phyloP scores from a whole-genome alignment of 2,888 invertebrate genomes.

The Dromius quadrimaculatus region DNA sequence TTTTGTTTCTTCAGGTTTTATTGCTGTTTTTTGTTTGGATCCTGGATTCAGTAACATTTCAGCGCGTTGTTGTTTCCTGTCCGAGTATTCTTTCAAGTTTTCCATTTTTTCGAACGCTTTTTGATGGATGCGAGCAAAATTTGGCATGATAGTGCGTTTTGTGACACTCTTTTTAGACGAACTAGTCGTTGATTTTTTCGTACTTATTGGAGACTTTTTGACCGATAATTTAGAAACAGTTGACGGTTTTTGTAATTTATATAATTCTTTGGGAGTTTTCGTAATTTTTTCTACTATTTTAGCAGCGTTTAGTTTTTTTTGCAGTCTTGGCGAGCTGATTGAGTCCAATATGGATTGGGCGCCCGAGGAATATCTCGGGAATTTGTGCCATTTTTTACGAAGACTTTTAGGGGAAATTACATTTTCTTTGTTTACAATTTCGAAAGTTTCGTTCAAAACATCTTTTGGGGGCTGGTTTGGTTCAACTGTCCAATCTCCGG shows the following conservation, averaged over 20 bases:
- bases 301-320: slow-evolving; percentile 16
- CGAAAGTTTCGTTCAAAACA: slow-evolving; percentile 10
- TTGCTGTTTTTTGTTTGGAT: background rate
- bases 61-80: slow-evolving; percentile 67
- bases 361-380: slow-evolving; percentile 14
- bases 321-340: slow-evolving; percentile 30
- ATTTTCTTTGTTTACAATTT: slow-evolving; percentile 23
- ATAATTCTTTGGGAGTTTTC: slow-evolving; percentile 8
- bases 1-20: slow-evolving; percentile 22
- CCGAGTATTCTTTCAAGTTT: slow-evolving; percentile 73
- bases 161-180: background rate
- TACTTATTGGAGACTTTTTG: slow-evolving; percentile 8
- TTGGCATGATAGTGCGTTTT: slow-evolving; percentile 71
- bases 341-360: slow-evolving; percentile 22
- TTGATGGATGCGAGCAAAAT: slow-evolving; percentile 78
- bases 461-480: background rate
- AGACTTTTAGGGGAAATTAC: slow-evolving; percentile 1
- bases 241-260: slow-evolving; percentile 20
- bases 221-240: background rate
- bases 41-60: slow-evolving; percentile 62
- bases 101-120: slow-evolving; percentile 77
- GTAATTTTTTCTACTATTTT: slow-evolving; percentile 2
- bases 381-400: slow-evolving; percentile 43
- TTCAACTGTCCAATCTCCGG: slow-evolving; percentile 14
- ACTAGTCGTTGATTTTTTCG: slow-evolving; percentile 11